These are phyloP conservation scores for Cirrhinus molitorella DNA, from an alignment of 2,797 vertebrate species.

Conservation along the genomic window DNA sequence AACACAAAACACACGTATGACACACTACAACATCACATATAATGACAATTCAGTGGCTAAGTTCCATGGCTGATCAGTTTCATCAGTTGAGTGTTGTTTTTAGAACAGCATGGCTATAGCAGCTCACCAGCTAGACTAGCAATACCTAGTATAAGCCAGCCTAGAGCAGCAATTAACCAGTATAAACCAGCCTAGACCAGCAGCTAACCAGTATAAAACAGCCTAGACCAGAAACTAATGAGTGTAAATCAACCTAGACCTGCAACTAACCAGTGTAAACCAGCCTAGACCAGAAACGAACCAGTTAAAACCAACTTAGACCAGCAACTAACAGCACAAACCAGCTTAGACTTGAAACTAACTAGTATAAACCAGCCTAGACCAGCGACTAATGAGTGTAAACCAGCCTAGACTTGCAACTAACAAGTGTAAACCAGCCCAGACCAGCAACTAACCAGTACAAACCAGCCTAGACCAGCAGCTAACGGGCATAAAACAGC, in stretches of 20 bases:
- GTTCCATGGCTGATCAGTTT: neutral
- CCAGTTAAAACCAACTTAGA: neutral
- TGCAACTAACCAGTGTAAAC: neutral
- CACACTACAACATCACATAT: neutral
- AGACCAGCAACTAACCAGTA: too few species aligned
- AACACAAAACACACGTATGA: conserved; percentile 17
- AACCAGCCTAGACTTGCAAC: neutral
- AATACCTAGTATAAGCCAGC: too few species aligned
- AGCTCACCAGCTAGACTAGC: neutral
- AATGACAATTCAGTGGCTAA: neutral
- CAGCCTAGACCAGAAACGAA: neutral
- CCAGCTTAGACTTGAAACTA: neutral
- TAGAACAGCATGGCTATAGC: neutral
- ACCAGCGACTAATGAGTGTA: neutral
- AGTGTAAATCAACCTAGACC: too few species aligned
- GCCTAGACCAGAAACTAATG: too few species aligned
- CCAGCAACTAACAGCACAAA: neutral
- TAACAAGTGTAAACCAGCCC: too few species aligned
- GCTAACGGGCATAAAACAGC: too few species aligned
- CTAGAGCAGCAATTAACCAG: too few species aligned
- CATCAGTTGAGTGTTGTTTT: neutral
- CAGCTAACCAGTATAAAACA: too few species aligned
- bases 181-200: too few species aligned
- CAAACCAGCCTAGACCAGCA: too few species aligned
- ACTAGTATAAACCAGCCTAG: neutral